Percentiles rank a stretch among this genome's conserved stretches.
Evolutionary conservation across 2,888 invertebrate species (phyloP).

Genomic region (Monopis laevigella): DNA sequence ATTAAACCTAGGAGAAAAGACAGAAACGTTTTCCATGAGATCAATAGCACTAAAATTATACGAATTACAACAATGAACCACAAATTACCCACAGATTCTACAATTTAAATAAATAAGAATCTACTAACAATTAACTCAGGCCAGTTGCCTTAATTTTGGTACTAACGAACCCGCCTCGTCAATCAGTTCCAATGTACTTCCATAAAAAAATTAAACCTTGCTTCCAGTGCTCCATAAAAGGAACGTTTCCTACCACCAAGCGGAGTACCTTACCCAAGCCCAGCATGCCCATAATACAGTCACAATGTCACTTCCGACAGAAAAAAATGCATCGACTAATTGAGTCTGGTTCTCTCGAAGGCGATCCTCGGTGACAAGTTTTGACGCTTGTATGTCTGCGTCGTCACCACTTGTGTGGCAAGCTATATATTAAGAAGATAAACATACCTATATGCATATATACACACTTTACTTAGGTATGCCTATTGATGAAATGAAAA

Average conservation of each 20-base stretch:
- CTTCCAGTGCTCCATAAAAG: neutral
- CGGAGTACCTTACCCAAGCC: neutral
- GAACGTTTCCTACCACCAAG: constrained; percentile 2
- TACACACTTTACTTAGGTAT: no score
- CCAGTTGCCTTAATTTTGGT: neutral
- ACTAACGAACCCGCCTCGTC: neutral
- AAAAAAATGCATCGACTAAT: constrained; percentile 6
- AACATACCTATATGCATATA: no score
- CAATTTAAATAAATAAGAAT: no score
- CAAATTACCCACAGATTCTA: no score
- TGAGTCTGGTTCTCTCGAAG: constrained; percentile 1
- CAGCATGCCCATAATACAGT: neutral
- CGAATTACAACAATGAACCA: no score
- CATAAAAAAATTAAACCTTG: neutral
- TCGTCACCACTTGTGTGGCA: neutral
- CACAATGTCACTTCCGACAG: constrained; percentile 4
- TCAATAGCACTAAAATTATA: no score
- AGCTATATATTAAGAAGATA: neutral
- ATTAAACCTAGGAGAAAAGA: no score
- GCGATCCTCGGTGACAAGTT: neutral
- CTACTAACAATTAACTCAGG: no score
- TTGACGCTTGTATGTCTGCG: neutral
- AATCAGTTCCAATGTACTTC: neutral
- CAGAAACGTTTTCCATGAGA: no score
- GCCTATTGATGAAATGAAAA: no score